Evolutionary conservation across 2,888 invertebrate genomes (phyloP).

Genomic region (Sisyra terminalis): DNA sequence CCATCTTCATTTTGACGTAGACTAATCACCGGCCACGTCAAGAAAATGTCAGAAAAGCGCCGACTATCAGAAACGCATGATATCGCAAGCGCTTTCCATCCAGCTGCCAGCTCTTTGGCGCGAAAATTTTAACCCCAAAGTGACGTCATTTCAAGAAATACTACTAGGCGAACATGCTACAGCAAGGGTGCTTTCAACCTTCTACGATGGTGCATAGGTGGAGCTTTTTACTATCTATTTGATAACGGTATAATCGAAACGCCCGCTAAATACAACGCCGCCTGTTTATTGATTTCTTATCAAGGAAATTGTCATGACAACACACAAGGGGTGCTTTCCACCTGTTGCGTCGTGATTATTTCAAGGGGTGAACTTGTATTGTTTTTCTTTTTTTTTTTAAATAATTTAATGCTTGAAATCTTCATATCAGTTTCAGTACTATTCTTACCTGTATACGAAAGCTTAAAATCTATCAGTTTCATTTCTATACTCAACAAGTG

Average conservation of each 20-base stretch:
- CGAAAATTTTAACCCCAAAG: background rate
- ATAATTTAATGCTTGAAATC: background rate
- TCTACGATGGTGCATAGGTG: background rate
- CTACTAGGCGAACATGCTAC: background rate
- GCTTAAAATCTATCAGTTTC: too few species aligned
- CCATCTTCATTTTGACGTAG: conserved; percentile 3
- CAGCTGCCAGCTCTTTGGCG: background rate
- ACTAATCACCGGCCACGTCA: conserved; percentile 7
- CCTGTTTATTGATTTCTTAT: too few species aligned
- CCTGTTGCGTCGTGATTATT: too few species aligned
- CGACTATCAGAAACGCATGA: background rate
- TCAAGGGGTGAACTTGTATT: too few species aligned
- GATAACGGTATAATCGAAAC: too few species aligned
- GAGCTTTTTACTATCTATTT: background rate
- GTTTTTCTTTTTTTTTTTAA: background rate
- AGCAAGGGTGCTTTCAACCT: background rate
- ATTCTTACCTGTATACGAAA: too few species aligned
- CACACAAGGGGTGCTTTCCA: too few species aligned
- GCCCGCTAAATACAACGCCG: too few species aligned
- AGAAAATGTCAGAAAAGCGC: conserved; percentile 7
- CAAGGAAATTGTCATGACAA: too few species aligned
- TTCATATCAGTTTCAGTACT: too few species aligned
- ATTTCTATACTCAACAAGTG: too few species aligned
- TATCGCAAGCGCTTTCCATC: background rate
- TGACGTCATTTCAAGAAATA: conserved; percentile 6